phyloP scores from a whole-genome alignment of 2,113 vertebrate species.

The Hystrix brachyura region DNA sequence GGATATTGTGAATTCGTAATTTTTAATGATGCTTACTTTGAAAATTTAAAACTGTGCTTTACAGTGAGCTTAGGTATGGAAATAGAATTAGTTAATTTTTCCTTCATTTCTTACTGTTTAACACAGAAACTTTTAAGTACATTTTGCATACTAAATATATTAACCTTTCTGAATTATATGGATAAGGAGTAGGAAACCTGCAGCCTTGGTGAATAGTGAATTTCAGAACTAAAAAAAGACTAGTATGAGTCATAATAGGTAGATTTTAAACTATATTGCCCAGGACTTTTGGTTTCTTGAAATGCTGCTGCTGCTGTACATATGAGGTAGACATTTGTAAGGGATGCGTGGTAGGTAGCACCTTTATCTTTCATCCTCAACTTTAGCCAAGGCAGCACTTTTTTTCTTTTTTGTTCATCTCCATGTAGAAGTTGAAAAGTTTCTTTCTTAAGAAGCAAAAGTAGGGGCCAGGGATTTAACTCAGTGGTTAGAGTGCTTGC shows the following conservation, averaged over 20 bases:
- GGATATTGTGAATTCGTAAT: constrained; percentile 1
- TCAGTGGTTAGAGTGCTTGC: too few relatives aligned
- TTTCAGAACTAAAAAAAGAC: constrained; percentile 28
- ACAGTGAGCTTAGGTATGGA: neutral
- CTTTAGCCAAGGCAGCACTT: neutral
- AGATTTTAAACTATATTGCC: neutral
- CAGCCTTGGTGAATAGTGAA: neutral
- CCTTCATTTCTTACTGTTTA: constrained; percentile 41
- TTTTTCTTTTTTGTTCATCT: neutral
- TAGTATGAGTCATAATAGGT: neutral
- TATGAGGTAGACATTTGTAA: neutral
- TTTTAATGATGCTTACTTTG: constrained; percentile 12
- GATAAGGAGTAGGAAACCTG: neutral
- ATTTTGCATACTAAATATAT: neutral
- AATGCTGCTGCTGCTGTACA: neutral
- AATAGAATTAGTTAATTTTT: neutral
- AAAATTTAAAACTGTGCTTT: constrained; percentile 14
- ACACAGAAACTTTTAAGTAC: neutral
- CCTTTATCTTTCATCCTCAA: neutral
- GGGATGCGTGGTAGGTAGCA: neutral
- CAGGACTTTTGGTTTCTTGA: neutral
- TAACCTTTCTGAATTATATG: constrained; percentile 23
- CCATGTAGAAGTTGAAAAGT: neutral
- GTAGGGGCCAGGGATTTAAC: too few relatives aligned
- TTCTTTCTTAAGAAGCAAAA: constrained; percentile 13